Evolutionary conservation across 2,888 invertebrate species (phyloP).

Genomic region (Philopedon plagiatum): DNA sequence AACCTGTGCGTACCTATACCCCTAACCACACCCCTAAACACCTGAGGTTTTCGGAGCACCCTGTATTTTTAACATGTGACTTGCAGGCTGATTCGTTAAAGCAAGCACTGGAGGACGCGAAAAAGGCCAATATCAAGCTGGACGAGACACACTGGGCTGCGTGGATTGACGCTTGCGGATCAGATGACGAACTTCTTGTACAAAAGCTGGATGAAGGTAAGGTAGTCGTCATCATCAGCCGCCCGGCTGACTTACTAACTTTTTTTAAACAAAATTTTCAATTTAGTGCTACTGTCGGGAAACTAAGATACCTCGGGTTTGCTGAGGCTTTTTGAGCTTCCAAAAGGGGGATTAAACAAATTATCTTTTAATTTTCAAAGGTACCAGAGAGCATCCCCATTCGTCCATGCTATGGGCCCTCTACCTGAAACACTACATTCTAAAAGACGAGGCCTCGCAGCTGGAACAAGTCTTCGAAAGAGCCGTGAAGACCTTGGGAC

Average conservation of each 20-base stretch:
- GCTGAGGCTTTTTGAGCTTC: no score
- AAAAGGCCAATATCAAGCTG: constrained; percentile 5
- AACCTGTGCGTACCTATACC: no score
- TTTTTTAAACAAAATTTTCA: no score
- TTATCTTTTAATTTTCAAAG: neutral
- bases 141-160: constrained; percentile 39
- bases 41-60: no score
- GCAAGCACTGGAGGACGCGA: constrained; percentile 29
- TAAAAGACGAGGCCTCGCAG: constrained; percentile 18
- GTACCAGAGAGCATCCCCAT: constrained; percentile 11
- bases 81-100: constrained; percentile 21
- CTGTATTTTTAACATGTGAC: neutral
- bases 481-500: constrained; percentile 27
- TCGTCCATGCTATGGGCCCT: constrained; percentile 35
- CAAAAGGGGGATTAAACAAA: no score
- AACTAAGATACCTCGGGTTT: no score
- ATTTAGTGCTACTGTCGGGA: no score
- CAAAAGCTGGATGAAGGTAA: constrained; percentile 30
- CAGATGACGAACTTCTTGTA: constrained; percentile 21
- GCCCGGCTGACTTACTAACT: no score
- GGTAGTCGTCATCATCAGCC: neutral
- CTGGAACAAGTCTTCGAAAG: constrained; percentile 24
- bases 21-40: no score
- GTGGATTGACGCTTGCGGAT: constrained; percentile 40
- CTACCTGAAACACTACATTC: constrained; percentile 33